Evolutionary conservation across 2,888 invertebrate species (phyloP), one percentile per base, ranked within the genome.

Genomic region (Caenorhabditis parvicauda): DNA sequence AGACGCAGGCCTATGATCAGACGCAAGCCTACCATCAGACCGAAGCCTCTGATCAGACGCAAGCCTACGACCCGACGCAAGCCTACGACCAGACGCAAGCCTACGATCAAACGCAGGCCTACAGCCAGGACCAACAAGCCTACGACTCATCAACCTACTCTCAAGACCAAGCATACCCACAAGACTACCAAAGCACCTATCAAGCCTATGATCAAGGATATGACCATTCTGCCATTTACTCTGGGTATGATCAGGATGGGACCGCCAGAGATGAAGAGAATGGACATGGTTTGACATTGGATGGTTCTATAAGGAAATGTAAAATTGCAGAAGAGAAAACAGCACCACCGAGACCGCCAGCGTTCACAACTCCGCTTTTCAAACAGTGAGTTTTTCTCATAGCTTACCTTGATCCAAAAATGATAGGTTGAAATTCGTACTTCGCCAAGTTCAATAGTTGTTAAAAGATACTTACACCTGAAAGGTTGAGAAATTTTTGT

Each of bases 361-460:
- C 46, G 9, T 55, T 53, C 2, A 64, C 54, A 19, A 44, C 59
- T 38, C 64, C 64, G 25, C 47, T 64, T 6, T 59, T 64, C 42
- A 59, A 60, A n/a, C 61, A 61, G 48, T 48, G 14, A 22, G 48
- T 48, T 37, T 17, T 12, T 41, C 17, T 35, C 17, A 37, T 28
- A 25, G n/a, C 9, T 32, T n/a, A n/a, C n/a, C n/a, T n/a, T n/a
- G n/a, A n/a, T n/a, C n/a, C n/a, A n/a, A n/a, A n/a, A n/a, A n/a
- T n/a, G n/a, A n/a, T n/a, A n/a, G n/a, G n/a, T n/a, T n/a, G n/a
- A n/a, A n/a, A n/a, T n/a, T n/a, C n/a, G n/a, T n/a, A n/a, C n/a
- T n/a, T n/a, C n/a, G n/a, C n/a, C n/a, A n/a, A n/a, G n/a, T n/a
- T n/a, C n/a, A n/a, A n/a, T n/a, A n/a, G n/a, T n/a, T n/a, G n/a